Percentiles rank a stretch among this genome's conserved stretches.
These are phyloP conservation scores for Geophilus truncorum DNA, from an alignment of 2,888 invertebrate species.

Conservation along the genomic window DNA sequence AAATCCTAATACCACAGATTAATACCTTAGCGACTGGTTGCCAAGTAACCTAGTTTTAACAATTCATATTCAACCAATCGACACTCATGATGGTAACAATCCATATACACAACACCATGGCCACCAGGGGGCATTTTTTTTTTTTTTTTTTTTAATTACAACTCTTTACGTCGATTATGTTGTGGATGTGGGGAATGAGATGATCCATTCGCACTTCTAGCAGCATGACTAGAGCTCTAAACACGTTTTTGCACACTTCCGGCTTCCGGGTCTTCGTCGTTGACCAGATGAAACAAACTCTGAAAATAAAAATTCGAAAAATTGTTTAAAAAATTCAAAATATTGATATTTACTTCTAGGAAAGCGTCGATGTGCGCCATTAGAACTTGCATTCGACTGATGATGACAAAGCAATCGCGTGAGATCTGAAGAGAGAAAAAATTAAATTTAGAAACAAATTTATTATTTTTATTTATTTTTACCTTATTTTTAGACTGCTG, in stretches of 20 bases:
- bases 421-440: constrained; percentile 57
- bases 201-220: constrained; percentile 93
- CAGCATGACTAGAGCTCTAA: constrained; percentile 91
- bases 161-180: constrained; percentile 77
- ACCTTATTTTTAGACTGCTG: constrained; percentile 85
- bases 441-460: background rate
- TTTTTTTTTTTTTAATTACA: too few species aligned
- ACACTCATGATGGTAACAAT: too few species aligned
- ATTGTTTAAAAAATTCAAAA: background rate
- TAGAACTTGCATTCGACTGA: constrained; percentile 84
- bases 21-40: too few species aligned
- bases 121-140: too few species aligned
- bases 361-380: constrained; percentile 92
- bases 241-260: constrained; percentile 97
- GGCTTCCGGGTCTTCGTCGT: constrained; percentile 95
- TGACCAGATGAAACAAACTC: constrained; percentile 89
- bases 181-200: constrained; percentile 88
- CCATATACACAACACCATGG: too few species aligned
- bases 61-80: too few species aligned
- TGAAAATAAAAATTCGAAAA: constrained; percentile 40
- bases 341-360: constrained; percentile 60
- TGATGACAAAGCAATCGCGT: constrained; percentile 96
- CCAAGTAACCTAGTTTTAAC: too few species aligned
- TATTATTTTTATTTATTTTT: background rate
- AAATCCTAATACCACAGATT: too few species aligned